Percentiles rank a stretch among this genome's conserved stretches.
phyloP scores from a whole-genome alignment of 2,797 vertebrate species.

The Melanotaenia boesemani region DNA sequence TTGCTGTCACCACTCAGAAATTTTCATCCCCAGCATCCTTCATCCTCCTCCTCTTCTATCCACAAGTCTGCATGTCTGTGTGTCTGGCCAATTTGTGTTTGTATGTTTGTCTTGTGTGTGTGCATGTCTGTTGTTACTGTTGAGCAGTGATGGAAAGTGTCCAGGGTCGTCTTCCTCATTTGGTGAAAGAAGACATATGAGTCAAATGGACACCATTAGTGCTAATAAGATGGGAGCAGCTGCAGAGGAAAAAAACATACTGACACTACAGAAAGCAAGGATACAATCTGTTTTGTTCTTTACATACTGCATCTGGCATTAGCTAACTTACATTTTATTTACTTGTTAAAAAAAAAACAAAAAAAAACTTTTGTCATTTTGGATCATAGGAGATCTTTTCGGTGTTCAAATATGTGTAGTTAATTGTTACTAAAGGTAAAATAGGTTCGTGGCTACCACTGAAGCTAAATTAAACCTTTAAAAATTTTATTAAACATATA shows the following conservation, averaged over 20 bases:
- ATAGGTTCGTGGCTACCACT: not conserved
- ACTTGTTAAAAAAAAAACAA: no score
- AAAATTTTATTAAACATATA: no score
- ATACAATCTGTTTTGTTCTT: not conserved
- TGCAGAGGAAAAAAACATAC: conserved; percentile 36
- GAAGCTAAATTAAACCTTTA: not conserved
- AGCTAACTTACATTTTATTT: not conserved
- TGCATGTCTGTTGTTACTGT: conserved; percentile 33
- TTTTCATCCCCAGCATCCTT: conserved; percentile 37
- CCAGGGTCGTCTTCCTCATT: conserved; percentile 69
- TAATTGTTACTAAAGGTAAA: not conserved
- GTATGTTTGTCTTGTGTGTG: conserved; percentile 44
- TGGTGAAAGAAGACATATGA: conserved; percentile 71
- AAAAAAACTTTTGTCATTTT: no score
- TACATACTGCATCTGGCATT: not conserved
- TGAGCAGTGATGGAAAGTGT: conserved; percentile 59
- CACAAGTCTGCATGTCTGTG: conserved; percentile 9
- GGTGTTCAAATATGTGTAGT: not conserved
- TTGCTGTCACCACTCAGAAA: conserved; percentile 50
- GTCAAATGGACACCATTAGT: conserved; percentile 68
- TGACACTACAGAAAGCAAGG: conserved; percentile 17
- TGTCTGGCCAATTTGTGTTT: conserved; percentile 63
- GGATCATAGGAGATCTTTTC: not conserved
- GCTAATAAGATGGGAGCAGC: conserved; percentile 62
- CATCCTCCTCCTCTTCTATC: conserved; percentile 20